These are phyloP conservation scores for Charina bottae DNA, from an alignment of 2,113 vertebrate species.

Conservation along the genomic window DNA sequence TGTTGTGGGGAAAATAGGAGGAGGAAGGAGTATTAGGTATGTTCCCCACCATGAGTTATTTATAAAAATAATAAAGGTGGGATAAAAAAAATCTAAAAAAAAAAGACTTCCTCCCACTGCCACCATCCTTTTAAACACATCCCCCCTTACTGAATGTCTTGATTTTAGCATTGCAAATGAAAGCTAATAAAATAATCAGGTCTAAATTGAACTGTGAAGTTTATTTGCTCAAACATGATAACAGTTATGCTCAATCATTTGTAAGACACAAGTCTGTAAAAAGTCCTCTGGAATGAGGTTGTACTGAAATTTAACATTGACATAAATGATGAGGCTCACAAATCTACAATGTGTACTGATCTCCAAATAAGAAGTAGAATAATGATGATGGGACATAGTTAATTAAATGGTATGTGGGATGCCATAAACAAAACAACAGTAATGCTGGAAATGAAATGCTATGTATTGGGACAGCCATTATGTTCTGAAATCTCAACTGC, in stretches of 20 bases:
- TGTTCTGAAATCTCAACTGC: constrained; percentile 28
- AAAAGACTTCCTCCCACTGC: neutral
- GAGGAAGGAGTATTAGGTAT: too few relatives aligned
- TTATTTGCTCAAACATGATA: constrained; percentile 55
- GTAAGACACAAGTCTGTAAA: constrained; percentile 55
- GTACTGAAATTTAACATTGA: constrained; percentile 42
- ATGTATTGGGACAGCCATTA: constrained; percentile 36
- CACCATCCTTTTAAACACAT: neutral
- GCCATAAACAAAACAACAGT: constrained; percentile 50
- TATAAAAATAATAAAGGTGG: too few relatives aligned
- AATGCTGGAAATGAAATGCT: constrained; percentile 50
- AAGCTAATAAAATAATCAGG: constrained; percentile 45
- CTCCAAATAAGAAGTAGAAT: constrained; percentile 72
- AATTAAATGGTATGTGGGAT: constrained; percentile 71
- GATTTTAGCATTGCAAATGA: constrained; percentile 7
- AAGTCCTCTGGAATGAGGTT: constrained; percentile 29
- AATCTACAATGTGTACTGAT: constrained; percentile 71
- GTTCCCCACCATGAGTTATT: too few relatives aligned
- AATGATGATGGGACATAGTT: constrained; percentile 69
- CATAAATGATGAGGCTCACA: constrained; percentile 69
- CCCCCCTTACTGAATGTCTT: neutral
- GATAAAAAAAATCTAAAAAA: too few relatives aligned
- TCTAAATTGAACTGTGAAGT: constrained; percentile 63
- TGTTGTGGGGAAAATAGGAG: too few relatives aligned
- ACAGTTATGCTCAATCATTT: constrained; percentile 59